These are phyloP conservation scores for Pteronotus mesoamericanus DNA, from an alignment of 2,797 vertebrate species.

Conservation along the genomic window DNA sequence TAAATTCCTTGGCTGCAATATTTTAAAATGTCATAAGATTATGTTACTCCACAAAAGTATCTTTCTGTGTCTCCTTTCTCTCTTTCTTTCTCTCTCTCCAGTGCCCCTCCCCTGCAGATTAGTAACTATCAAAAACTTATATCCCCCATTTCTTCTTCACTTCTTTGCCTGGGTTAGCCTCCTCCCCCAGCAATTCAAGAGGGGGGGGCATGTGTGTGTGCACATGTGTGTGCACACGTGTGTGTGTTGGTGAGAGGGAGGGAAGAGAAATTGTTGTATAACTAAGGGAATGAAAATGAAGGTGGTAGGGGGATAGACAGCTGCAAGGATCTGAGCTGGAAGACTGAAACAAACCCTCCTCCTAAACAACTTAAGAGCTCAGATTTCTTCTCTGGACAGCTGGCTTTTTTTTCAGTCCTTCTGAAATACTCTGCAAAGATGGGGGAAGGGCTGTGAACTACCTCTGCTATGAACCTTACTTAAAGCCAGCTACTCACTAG, in stretches of 20 bases:
- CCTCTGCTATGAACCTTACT: background rate
- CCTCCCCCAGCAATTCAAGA: background rate
- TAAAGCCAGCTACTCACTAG: background rate
- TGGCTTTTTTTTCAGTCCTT: slow-evolving; percentile 52
- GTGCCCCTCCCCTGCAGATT: background rate
- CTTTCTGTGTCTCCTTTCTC: background rate
- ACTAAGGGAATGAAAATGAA: slow-evolving; percentile 4
- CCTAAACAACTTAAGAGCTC: slow-evolving; percentile 56
- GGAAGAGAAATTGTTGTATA: background rate
- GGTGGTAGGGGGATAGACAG: slow-evolving; percentile 38
- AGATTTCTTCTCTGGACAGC: slow-evolving; percentile 67
- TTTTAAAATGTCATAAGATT: slow-evolving; percentile 18
- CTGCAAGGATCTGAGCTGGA: slow-evolving; percentile 44
- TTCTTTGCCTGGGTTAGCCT: background rate
- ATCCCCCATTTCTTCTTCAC: background rate
- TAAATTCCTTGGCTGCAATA: background rate
- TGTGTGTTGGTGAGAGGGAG: background rate
- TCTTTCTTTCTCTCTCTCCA: background rate
- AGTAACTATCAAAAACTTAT: background rate
- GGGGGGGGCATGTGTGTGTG: too few species aligned
- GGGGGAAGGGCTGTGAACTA: background rate
- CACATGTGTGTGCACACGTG: background rate
- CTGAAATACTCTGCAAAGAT: slow-evolving; percentile 41
- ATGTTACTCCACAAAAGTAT: background rate
- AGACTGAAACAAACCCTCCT: slow-evolving; percentile 7